Conservation (phyloP, 37 sponge, comb jelly and placozoan species). For the Crambe crambe region DNA sequence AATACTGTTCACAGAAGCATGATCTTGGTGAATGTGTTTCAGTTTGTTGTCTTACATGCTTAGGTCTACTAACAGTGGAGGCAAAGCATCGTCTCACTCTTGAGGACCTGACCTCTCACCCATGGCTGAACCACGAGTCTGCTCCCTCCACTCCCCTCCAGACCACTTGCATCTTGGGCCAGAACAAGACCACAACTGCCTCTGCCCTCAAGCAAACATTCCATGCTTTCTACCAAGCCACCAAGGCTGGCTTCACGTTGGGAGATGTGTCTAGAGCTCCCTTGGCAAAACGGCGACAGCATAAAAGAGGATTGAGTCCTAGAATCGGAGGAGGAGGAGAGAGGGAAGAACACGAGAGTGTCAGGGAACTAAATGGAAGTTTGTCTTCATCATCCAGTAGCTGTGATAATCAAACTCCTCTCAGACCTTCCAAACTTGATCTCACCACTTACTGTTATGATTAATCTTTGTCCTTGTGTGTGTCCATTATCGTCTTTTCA, state of each 20-base stretch:
- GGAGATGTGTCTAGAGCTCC: slow-evolving; percentile 85
- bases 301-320: slow-evolving; percentile 33
- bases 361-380: not conserved
- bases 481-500: not conserved
- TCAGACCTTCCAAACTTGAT: not conserved
- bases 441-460: not conserved
- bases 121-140: slow-evolving; percentile 74
- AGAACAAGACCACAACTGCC: slow-evolving; percentile 41
- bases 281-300: slow-evolving; percentile 83
- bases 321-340: not conserved
- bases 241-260: slow-evolving; percentile 74
- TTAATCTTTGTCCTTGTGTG: not conserved
- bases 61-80: slow-evolving; percentile 87
- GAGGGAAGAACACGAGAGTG: not conserved
- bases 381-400: not conserved
- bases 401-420: not conserved
- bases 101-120: slow-evolving; percentile 41
- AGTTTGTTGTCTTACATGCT: too few relatives aligned
- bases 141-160: slow-evolving; percentile 77
- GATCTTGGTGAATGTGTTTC: too few relatives aligned
- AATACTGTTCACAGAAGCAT: too few relatives aligned
- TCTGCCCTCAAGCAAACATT: slow-evolving; percentile 84
- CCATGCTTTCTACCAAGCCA: slow-evolving; percentile 79
- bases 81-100: slow-evolving; percentile 71
- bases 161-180: slow-evolving; percentile 63